Conservation (phyloP, 2,888 invertebrate genomes). For the Malachius bipustulatus region DNA sequence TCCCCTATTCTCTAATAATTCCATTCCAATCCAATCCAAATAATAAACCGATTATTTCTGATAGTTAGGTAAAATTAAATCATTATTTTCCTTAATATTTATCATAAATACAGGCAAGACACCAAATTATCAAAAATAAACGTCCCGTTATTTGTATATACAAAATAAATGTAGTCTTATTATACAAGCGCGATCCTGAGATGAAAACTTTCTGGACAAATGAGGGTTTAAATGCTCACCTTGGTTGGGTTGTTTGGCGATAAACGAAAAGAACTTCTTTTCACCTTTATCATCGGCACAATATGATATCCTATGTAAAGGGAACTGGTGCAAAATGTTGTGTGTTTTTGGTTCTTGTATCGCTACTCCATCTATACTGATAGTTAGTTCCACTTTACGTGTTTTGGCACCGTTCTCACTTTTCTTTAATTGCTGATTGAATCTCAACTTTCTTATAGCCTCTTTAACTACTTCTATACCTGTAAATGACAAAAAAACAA, state of each 20-base stretch:
- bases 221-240: too few species aligned
- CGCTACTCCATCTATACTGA: conserved; percentile 93
- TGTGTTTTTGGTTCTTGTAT: conserved; percentile 66
- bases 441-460: conserved; percentile 90
- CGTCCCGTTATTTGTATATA: too few species aligned
- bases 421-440: conserved; percentile 84
- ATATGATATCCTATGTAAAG: conserved; percentile 93
- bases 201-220: too few species aligned
- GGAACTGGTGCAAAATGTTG: conserved; percentile 87
- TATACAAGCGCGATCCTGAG: too few species aligned
- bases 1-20: background rate
- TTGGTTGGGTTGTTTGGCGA: conserved; percentile 60
- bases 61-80: too few species aligned
- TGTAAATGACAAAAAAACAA: conserved; percentile 17
- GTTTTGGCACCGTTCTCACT: conserved; percentile 84
- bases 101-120: too few species aligned
- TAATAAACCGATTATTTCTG: too few species aligned
- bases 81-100: too few species aligned
- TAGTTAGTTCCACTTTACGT: conserved; percentile 88
- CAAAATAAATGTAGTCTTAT: too few species aligned
- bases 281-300: conserved; percentile 98
- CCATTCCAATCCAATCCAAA: background rate
- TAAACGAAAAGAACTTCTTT: conserved; percentile 93
- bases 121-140: too few species aligned
- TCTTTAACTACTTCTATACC: conserved; percentile 95